Evolutionary conservation across 2,113 vertebrate species (phyloP).

Genomic region (Sinosuthora webbiana): DNA sequence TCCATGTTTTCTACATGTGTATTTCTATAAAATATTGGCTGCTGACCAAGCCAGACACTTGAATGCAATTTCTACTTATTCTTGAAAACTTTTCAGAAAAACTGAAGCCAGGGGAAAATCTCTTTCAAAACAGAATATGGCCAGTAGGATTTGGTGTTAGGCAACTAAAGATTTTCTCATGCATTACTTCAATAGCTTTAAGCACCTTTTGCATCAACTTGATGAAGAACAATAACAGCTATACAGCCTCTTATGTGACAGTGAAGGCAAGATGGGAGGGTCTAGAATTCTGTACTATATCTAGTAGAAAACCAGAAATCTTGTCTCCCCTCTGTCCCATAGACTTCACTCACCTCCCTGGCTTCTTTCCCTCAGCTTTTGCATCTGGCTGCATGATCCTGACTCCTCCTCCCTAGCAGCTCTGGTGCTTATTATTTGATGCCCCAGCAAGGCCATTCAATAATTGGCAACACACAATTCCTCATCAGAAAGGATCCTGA

Average conservation of each 20-base stretch:
- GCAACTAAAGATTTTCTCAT: neutral
- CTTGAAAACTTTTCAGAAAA: slow-evolving; percentile 7
- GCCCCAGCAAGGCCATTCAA: neutral
- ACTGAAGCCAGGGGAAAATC: neutral
- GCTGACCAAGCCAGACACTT: slow-evolving; percentile 6
- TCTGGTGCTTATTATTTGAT: neutral
- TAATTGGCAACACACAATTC: neutral
- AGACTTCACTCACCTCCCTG: neutral
- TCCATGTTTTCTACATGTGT: neutral
- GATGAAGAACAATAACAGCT: neutral
- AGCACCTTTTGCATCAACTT: neutral
- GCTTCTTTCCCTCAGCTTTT: neutral
- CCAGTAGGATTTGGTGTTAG: neutral
- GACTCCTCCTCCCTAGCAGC: neutral
- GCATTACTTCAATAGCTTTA: neutral
- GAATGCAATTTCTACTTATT: neutral
- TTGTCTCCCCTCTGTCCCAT: neutral
- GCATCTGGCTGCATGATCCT: neutral
- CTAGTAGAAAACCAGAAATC: neutral
- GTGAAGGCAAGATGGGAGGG: neutral
- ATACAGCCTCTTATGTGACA: neutral
- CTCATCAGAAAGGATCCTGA: neutral
- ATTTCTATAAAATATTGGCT: slow-evolving; percentile 30
- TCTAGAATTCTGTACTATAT: neutral
- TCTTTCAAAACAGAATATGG: neutral